Evolutionary conservation across 1,140 invertebrate genomes (phyloP), one percentile per base, ranked within the genome.

Genomic region (Drosophila teissieri): DNA sequence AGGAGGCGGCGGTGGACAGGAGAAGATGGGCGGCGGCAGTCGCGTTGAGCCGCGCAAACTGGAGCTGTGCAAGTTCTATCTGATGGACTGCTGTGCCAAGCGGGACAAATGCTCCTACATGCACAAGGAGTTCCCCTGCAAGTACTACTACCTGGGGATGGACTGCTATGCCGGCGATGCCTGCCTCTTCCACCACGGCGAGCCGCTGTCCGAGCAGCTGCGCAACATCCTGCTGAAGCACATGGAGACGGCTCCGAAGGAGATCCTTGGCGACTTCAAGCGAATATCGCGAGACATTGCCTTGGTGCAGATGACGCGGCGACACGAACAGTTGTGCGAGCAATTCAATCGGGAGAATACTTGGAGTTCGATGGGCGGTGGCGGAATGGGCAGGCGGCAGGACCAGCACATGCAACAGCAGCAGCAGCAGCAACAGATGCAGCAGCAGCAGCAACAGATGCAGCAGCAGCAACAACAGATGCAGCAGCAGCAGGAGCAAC

Each of bases 61-160:
- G 94, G 98, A 99, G 92, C 93, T 99, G 0, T 99, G 98, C 92
- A 99, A 99, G 93, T 99, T 98, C 93, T 99, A 99, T 93, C 92
- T 99, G 42, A 98, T 97, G 95, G 97, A 98, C 60, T 97, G 97
- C 91, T 99, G 98, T 93, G 96, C 97, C 8, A 99, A 99, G 94
- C 95, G 96, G 73, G 97, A 98, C 73, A 98, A 98, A 92, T 99
- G 98, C 93, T 93, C 98, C 3, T 99, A 98, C 90, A 97, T 99
- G 96, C 98, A 99, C 94, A 95, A 96, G 79, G 98, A 99, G 92
- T 99, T 98, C 92, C 98, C 98, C 37, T 99, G 98, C 93, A 99
- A 99, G 94, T 99, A 97, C 93, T 99, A 96, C 91, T 98, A 99
- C 90, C 97, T 97, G 46, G 98, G 97, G 77, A 94, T 97, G 77